Base-by-base conservation (phyloP, 2,113 vertebrate species). In the Misgurnus anguillicaudatus region DNA sequence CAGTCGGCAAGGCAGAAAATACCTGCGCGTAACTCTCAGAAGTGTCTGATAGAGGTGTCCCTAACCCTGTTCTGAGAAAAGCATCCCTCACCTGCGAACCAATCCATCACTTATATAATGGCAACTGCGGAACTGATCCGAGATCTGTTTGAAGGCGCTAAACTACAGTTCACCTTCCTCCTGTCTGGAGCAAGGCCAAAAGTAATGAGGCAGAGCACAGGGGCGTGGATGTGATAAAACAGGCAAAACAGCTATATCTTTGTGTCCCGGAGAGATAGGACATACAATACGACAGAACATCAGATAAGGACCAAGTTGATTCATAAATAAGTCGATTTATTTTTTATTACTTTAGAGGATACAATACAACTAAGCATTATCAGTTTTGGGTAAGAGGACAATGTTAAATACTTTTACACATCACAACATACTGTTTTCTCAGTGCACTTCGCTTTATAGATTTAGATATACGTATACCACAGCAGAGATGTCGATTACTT, bases 261-360 rank as follows among this genome's bases (percentile, higher is more conserved):
- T 60, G 55, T 60, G 64, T 80, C 78, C 70, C 31, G 47, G 36
- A 61, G 21, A 67, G 67, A 88, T 83, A 88, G 68, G 78, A 84
- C 76, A 89, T 79, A 73, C 77, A 75, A 84, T 38, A 87, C 51
- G 87, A 86, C 62, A 82, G 63, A 70, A 75, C 73, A 88, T 62
- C 58, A 78, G 53, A 78, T 67, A 64, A 85, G 81, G 9, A 62
- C 79, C 78, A 85, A 65, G 65, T 71, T 81, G 72, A 74, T 58
- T 94, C 93, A 98, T 98, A 99, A 99, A 99, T 99, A 97, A 96
- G 90, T 94, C 89, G 90, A 91, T 97, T 97, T 98, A 95, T 95
- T 97, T 94, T 93, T 90, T 92, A 92, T 89, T 77, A 83, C 86
- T 88, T 88, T 81, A 93, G 90, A 95, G 91, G 94, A 92, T 93